Base-by-base conservation (phyloP, 2,888 invertebrate genomes). In the Perdita meconis region DNA sequence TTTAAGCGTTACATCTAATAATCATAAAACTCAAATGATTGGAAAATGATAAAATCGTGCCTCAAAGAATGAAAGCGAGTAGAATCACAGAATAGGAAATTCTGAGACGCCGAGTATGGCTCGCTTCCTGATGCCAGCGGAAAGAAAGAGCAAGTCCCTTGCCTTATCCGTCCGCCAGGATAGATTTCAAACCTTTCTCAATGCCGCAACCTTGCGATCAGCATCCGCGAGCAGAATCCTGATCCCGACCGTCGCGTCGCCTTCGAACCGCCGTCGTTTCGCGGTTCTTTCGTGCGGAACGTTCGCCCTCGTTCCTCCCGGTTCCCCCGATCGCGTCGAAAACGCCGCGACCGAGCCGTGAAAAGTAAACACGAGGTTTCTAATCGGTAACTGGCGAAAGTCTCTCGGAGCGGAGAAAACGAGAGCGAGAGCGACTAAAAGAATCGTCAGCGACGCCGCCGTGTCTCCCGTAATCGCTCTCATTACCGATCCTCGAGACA, bases 161-260 rank as follows among this genome's bases (percentile, higher is more conserved):
- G 82, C 84, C 82, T 87, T 79, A 79, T 83, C 85, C 79, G 69
- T 64, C 69, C 83, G 85, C 69, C 69, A 80, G 85, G 81, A 82
- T 84, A 83, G 83, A 86, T 87, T 84, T 80, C 82, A 83, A 81
- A 85, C 87, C 85, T 88, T 90, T 86, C 83, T 85, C 87, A 87
- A 84, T 85, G 86, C 80, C 86, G 51, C 65, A 16, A 13, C 34
- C 50, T 59, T 51, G 59, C 8, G 12, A 50, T 61, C 24, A 24
- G 13, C 44, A 59, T 63, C 57, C 24, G n/a, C 13, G 13, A 56
- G 16, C 44, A 22, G 19, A 5, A 19, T 38, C 13, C 4, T 5
- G 13, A 24, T 13, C 13, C 10, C 10, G 22, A 8, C 30, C 10
- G 4, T 12, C 5, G 10, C 10, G 4, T 19, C 19, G 19, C 1